Evolutionary conservation across 2,113 vertebrate species (phyloP), one percentile per base, ranked within the genome.

Genomic region (Phrynosoma blainvillii): DNA sequence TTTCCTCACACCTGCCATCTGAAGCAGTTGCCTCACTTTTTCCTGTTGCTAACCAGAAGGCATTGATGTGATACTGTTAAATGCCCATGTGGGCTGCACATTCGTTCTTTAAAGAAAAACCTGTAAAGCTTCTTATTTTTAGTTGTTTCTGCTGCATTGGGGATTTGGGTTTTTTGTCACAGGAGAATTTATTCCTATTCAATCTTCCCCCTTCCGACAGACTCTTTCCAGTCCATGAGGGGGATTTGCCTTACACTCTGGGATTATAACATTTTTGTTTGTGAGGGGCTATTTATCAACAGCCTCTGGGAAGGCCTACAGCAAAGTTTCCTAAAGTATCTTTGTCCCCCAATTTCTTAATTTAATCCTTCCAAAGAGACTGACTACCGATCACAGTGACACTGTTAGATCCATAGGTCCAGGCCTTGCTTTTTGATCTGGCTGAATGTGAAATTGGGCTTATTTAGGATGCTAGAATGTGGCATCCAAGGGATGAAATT

Each of bases 251-350:
- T 25, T 20, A 79, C 36, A 59, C 5, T 27, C 52, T 47, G 27
- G 27, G 52, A 47, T 79, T 79, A 36, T 11, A 84, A 25, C 21
- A 62, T 84, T 75, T 88, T 84, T 66, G 20, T 68, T 89, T 25
- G 75, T 74, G 75, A 84, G 32, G 87, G 32, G 47, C 16, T 74
- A 62, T 88, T 81, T 65, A 65, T 36, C 21, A 52, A 52, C 13
- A 11, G 42, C 12, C 36, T 30, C 7, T 52, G 14, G 14, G 9
- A 27, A 40, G 71, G 6, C n/a, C 40, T 74, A 84, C 73, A 42
- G 3, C 8, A 13, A 68, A 32, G 52, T 36, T 9, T 1, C 47
- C 10, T n/a, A 79, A 40, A 18, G 21, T 13, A 54, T 79, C 52
- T 84, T 80, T 27, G 30, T 42, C 8, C 65, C 76, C 62, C 32